phyloP scores from a whole-genome alignment of 2,888 invertebrate genomes.

The Anarsia innoxiella region DNA sequence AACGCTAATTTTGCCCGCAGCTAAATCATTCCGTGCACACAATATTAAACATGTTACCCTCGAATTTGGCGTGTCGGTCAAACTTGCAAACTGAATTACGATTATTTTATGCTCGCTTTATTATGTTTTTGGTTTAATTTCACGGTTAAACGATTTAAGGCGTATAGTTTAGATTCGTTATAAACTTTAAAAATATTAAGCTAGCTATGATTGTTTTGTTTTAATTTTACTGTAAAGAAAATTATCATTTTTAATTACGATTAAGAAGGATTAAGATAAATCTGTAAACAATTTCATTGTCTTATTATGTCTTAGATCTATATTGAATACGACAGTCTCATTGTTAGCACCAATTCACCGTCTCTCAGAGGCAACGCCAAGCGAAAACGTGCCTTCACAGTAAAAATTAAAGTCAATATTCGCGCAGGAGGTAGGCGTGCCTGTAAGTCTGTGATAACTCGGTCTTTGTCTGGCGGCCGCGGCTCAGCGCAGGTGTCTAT shows the following conservation, averaged over 20 bases:
- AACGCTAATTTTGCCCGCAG: slow-evolving; percentile 44
- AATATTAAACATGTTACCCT: slow-evolving; percentile 48
- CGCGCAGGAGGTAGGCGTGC: slow-evolving; percentile 30
- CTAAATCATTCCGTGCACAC: slow-evolving; percentile 48
- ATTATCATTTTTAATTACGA: slow-evolving; percentile 33
- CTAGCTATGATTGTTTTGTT: background rate
- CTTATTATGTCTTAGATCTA: slow-evolving; percentile 44
- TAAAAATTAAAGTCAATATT: slow-evolving; percentile 40
- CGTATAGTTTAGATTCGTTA: slow-evolving; percentile 18
- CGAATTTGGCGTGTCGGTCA: slow-evolving; percentile 39
- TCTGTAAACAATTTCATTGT: slow-evolving; percentile 37
- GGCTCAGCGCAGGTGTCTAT: slow-evolving; percentile 72
- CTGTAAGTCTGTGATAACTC: slow-evolving; percentile 69
- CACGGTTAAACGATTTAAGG: slow-evolving; percentile 26
- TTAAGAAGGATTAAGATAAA: slow-evolving; percentile 25
- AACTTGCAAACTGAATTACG: slow-evolving; percentile 45
- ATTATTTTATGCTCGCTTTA: slow-evolving; percentile 28
- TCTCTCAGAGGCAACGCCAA: slow-evolving; percentile 25
- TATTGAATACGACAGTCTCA: slow-evolving; percentile 52
- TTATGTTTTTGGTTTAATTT: slow-evolving; percentile 17
- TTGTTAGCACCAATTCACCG: slow-evolving; percentile 45
- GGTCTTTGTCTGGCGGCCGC: slow-evolving; percentile 66
- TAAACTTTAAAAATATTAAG: background rate
- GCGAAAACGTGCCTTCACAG: slow-evolving; percentile 34
- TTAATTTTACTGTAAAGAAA: no score